These are phyloP conservation scores for Todiramphus chloris DNA, from an alignment of 2,113 vertebrate species.

Conservation along the genomic window DNA sequence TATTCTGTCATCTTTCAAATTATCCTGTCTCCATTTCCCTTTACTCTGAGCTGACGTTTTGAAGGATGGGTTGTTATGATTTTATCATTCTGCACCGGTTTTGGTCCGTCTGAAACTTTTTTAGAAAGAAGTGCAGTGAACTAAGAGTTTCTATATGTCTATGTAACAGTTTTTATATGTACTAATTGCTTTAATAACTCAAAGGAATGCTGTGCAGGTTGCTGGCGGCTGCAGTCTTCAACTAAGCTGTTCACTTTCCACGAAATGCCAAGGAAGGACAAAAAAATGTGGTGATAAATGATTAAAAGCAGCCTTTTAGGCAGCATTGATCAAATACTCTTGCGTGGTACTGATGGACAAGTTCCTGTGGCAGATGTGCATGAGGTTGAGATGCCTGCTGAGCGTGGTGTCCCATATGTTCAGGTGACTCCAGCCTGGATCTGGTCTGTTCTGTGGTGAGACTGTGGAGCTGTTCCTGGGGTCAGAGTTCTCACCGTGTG, in stretches of 20 bases:
- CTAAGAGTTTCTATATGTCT: background rate
- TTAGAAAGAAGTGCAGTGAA: background rate
- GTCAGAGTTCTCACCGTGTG: rapidly evolving
- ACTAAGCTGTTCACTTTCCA: background rate
- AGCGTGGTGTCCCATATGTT: background rate
- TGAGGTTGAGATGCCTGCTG: background rate
- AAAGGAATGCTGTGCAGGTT: background rate
- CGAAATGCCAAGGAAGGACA: background rate
- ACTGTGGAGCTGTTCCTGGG: background rate
- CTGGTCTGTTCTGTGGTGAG: rapidly evolving
- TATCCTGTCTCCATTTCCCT: background rate
- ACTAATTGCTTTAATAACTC: background rate
- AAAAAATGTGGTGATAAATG: background rate
- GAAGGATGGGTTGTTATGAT: background rate
- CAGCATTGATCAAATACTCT: background rate
- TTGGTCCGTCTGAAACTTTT: background rate
- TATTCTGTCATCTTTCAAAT: background rate
- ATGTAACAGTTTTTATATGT: background rate
- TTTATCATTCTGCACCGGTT: background rate
- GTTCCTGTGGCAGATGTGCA: background rate
- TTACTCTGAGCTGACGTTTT: background rate
- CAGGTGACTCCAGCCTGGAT: background rate
- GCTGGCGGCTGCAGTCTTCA: background rate
- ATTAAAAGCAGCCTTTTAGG: background rate
- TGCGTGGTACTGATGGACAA: background rate